Base-by-base conservation (phyloP, 2,888 invertebrate species). In the Drosophila phalerata region DNA sequence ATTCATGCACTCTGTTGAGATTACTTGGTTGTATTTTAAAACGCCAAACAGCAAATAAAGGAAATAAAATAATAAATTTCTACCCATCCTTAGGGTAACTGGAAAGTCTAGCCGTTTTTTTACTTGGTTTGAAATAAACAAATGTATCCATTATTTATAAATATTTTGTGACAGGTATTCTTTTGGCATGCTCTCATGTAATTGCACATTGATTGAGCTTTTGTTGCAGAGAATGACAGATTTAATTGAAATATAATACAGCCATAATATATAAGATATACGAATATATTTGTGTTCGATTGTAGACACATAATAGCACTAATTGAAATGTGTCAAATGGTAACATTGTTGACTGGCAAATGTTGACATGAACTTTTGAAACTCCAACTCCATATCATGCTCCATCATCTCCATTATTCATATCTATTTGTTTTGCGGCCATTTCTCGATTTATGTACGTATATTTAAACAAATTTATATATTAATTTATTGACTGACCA, bases 241-340 rank as follows among this genome's bases (percentile, higher is more conserved):
- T 73, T 76, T 77, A 65, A 73, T 73, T 69, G 74, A 73, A 65
- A 69, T 60, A 75, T 75, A 70, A 75, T 66, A 60, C 47, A 47
- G 30, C 22, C 40, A 42, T 49, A 45, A 72, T 58, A 13, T 13
- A 45, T 19, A 40, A 43, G 42, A 55, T 45, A 52, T 40, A 48
- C 28, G 13, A 30, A 10, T 55, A 22, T 60, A 30, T 57, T 45
- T 60, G 28, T 25, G 4, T 17, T 17, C 45, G 6, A 30, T n/a
- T 48, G 58, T 68, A 60, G 47, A n/a, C 40, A 48, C 32, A 67
- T 48, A 62, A 76, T 63, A 34, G 22, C 48, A 65, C 57, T 68
- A 69, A 65, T 76, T 68, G 64, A 76, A 62, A 65, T 65, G 25
- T 55, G 55, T 64, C 61, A 73, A 64, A 64, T 68, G 48, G 28